Conservation (phyloP, 2,797 vertebrate species). For the Leptoclinus maculatus region DNA sequence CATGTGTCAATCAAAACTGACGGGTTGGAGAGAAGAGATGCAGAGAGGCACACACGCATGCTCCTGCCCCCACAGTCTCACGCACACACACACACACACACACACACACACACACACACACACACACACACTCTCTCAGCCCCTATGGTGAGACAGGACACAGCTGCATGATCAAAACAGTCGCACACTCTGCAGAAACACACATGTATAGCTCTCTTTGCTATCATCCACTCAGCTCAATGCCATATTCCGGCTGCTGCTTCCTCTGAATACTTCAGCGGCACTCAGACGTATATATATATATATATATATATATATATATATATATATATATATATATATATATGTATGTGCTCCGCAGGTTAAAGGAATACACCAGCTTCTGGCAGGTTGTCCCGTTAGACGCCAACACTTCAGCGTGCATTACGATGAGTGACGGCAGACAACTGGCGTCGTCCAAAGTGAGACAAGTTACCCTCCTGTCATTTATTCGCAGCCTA, state of each 20-base stretch:
- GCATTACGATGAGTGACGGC: slow-evolving; percentile 14
- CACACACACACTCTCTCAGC: slow-evolving; percentile 2
- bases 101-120: slow-evolving; percentile 21
- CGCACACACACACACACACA: slow-evolving; percentile 30
- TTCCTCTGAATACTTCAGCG: slow-evolving; percentile 64
- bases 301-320: slow-evolving; percentile 1
- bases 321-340: slow-evolving; percentile 11
- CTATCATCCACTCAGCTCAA: slow-evolving; percentile 50
- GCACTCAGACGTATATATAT: slow-evolving; percentile 32
- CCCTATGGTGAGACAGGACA: slow-evolving; percentile 62
- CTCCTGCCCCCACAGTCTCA: slow-evolving; percentile 34
- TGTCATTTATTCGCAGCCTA: neutral
- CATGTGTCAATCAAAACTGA: slow-evolving; percentile 77
- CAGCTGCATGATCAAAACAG: slow-evolving; percentile 63
- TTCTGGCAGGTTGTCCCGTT: slow-evolving; percentile 33
- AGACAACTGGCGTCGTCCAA: slow-evolving; percentile 2
- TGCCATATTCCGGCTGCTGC: slow-evolving; percentile 56
- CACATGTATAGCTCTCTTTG: slow-evolving; percentile 31
- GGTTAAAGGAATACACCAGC: slow-evolving; percentile 49
- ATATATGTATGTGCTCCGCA: slow-evolving; percentile 25
- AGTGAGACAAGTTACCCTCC: neutral
- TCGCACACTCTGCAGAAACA: slow-evolving; percentile 47
- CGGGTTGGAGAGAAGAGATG: slow-evolving; percentile 64
- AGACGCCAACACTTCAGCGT: slow-evolving; percentile 23
- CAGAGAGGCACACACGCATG: slow-evolving; percentile 20